These are phyloP conservation scores for Heteromurus nitidus DNA, from an alignment of 2,888 invertebrate species.

Conservation along the genomic window DNA sequence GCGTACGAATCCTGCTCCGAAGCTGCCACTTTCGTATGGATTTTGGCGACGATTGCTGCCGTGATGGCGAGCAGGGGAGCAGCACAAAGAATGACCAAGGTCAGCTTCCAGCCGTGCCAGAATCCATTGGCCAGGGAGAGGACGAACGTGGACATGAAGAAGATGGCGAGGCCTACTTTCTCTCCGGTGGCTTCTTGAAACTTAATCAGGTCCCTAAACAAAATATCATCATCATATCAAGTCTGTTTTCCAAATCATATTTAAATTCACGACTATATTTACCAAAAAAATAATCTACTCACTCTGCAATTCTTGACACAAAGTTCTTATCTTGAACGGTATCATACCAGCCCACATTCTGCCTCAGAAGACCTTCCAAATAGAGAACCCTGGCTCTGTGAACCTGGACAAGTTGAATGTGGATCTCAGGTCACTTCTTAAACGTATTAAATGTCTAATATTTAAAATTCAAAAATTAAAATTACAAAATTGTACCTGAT, in stretches of 20 bases:
- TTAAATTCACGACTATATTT: neutral
- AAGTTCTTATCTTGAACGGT: slow-evolving; percentile 70
- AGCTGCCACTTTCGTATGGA: slow-evolving; percentile 74
- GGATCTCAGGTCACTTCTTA: too few species aligned
- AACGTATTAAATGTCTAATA: too few species aligned
- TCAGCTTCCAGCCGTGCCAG: slow-evolving; percentile 87
- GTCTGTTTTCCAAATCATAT: neutral
- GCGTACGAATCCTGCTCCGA: slow-evolving; percentile 79
- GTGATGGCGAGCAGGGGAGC: slow-evolving; percentile 86
- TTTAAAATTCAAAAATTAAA: too few species aligned
- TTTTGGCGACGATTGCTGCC: slow-evolving; percentile 83
- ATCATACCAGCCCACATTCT: slow-evolving; percentile 72
- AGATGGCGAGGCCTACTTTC: slow-evolving; percentile 85
- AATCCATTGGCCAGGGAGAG: slow-evolving; percentile 84
- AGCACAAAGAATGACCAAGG: slow-evolving; percentile 84
- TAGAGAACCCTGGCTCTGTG: slow-evolving; percentile 64
- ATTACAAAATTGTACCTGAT: too few species aligned
- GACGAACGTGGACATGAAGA: slow-evolving; percentile 82
- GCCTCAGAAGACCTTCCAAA: slow-evolving; percentile 66
- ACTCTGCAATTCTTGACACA: slow-evolving; percentile 71
- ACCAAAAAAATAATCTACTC: slow-evolving; percentile 3
- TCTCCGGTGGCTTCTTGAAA: slow-evolving; percentile 90
- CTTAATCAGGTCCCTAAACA: slow-evolving; percentile 76
- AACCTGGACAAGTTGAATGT: too few species aligned
- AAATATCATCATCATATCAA: neutral